Evolutionary conservation across 1,140 invertebrate species (phyloP), one percentile per base, ranked within the genome.

Genomic region (Tetramorium parvispinum): DNA sequence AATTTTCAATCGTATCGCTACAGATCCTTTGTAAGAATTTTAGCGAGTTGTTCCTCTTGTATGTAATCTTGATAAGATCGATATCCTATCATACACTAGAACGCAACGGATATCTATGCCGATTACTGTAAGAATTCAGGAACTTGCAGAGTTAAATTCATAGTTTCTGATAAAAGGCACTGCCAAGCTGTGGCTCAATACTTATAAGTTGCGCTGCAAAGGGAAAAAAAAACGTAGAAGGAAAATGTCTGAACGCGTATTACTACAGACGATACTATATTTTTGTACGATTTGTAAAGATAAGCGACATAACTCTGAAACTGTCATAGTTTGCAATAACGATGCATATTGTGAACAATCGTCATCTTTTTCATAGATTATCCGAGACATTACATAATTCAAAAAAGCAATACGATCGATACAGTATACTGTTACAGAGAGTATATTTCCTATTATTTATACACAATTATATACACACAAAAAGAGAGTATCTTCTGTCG

Each of bases 161-260:
- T 83, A 85, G 53, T 89, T 91, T 90, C 86, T 89, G 88, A 93
- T 85, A 68, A 91, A 89, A 89, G 91, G 93, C 93, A 94, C 94
- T 95, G 94, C 93, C 94, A 92, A 79, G 90, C 91, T 90, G 87
- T 94, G 94, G 93, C 94, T 94, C 93, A 94, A 95, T 94, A 94
- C 89, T 94, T 93, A 92, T 92, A 92, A 93, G 87, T 88, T 86
- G 86, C 78, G 90, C 81, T 71, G 81, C 85, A 92, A 91, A 92
- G 77, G 91, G 92, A 63, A 0, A 59, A 24, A 51, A 37, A 77
- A 91, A 92, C 91, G 93, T 91, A 92, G 91, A 88, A 90, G 88
- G 88, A 77, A 92, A 91, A 87, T 71, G 83, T 88, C 86, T 88
- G 85, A 90, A 88, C 75, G 51, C 43, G 63, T 75, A 75, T 70